Evolutionary conservation across 2,888 invertebrate genomes (phyloP), one percentile per base, ranked within the genome.

Genomic region (Tenthredo livida): DNA sequence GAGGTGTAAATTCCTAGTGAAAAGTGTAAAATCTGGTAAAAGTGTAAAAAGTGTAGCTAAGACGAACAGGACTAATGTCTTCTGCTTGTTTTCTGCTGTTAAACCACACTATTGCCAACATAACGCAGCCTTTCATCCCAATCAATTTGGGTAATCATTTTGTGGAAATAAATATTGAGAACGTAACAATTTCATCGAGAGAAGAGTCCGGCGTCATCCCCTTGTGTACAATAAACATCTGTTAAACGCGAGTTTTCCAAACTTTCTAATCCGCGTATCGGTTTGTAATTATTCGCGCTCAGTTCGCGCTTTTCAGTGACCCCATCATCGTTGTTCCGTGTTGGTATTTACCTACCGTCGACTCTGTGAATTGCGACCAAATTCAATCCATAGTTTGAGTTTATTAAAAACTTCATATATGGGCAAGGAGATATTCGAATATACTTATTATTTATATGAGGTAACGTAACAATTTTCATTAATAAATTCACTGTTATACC

Each of bases 351-450:
- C 54, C 17, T 40, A 15, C 21, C 61, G 58, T 40, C 40, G 40
- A 58, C 12, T 21, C 29, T 67, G 85, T 84, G 73, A 47, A 47
- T 47, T 15, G 47, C 47, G 47, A 87, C 86, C 84, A 89, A 89
- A 88, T 90, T 91, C 89, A 88, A 87, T 88, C 80, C 82, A 85
- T 84, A 88, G 87, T 91, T 90, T 88, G 88, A 91, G 89, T 91
- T 90, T 87, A 87, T 88, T 88, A 88, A 90, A 91, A 90, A 88
- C 89, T 90, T 90, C 92, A 90, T 91, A 91, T 91, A 91, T 91
- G 91, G 90, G 88, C 90, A 91, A 89, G 88, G 87, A 87, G 86
- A 88, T 85, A 85, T 88, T 87, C 84, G 85, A 87, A 83, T 82
- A 82, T 86, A 87, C 84, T 83, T 86, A 25, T 40, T 86, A 85